Base-by-base conservation (phyloP, 2,113 vertebrate genomes). In the Heterochromis multidens region DNA sequence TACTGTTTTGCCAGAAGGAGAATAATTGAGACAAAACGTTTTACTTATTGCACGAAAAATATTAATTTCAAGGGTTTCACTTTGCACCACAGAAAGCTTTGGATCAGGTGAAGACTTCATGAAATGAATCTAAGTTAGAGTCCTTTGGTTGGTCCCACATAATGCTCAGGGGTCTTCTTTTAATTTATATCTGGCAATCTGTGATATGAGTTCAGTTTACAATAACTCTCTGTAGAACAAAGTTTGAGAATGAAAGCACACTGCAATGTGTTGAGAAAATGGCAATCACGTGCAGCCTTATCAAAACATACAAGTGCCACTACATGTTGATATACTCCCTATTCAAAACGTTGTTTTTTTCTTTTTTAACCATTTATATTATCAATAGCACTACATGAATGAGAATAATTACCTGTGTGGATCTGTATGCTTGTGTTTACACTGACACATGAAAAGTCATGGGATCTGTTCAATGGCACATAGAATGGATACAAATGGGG, bases 1-100 rank as follows among this genome's bases (percentile, higher is more conserved):
- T 61, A 56, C 58, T 1, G 77, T 57, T 56, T 74, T 74, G 80
- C 17, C 54, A 52, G n/a, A 61, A 77, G 81, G 76, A 79, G 78
- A 84, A 86, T 49, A 46, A 63, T 81, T 4, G 6, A 84, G 74
- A 90, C 31, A 82, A 82, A 77, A 37, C 14, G 1, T 84, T 82
- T 60, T 7, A 87, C 83, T 88, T 95, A 95, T 94, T 95, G 94
- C 93, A 93, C 91, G 86, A 84, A 90, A 91, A 77, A 83, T 29
- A 81, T 72, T 62, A 62, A 63, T 54, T 83, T 77, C 1, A 57
- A 84, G 31, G 74, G 29, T 49, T 60, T 82, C 13, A 49, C 49
- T 79, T 76, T 61, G 58, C 4, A 23, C 40, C 40, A 46, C 46
- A 70, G 63, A 84, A 77, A 85, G 23, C 31, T 67, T 82, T 31